phyloP scores from a whole-genome alignment of 2,888 invertebrate species.

The Ophioninae sp. region DNA sequence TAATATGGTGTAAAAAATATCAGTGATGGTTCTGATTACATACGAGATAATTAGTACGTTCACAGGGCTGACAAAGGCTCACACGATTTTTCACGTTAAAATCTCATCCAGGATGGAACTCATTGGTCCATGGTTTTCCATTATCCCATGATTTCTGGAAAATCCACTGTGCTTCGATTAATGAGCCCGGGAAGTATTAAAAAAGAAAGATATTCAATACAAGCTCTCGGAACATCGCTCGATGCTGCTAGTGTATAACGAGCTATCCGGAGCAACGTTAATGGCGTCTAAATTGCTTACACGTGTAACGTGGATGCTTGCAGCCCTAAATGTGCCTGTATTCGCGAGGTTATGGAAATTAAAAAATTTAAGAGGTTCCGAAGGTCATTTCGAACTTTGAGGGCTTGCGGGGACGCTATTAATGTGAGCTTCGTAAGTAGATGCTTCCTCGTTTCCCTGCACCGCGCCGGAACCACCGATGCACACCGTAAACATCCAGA shows the following conservation, averaged over 20 bases:
- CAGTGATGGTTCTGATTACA: not conserved
- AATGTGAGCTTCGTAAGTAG: not conserved
- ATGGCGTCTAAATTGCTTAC: not conserved
- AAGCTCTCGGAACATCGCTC: not conserved
- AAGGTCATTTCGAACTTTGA: not conserved
- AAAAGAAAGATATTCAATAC: not conserved
- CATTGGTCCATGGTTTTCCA: not conserved
- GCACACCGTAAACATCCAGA: conserved; percentile 14
- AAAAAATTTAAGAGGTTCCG: not conserved
- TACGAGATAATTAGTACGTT: not conserved
- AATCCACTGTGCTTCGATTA: conserved; percentile 2
- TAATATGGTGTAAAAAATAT: not conserved
- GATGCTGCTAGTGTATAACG: not conserved
- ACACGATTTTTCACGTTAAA: not conserved
- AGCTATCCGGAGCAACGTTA: not conserved
- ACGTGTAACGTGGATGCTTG: not conserved
- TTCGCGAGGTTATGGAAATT: not conserved
- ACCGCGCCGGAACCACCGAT: not conserved
- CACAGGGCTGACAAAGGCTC: not conserved
- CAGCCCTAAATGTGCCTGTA: not conserved
- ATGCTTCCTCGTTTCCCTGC: not conserved
- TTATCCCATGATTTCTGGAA: not conserved
- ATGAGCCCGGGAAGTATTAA: not conserved
- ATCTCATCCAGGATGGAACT: no score
- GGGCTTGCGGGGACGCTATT: not conserved